These are phyloP conservation scores for Triplophysa bombifrons DNA, from an alignment of 2,797 vertebrate genomes.

Conservation along the genomic window DNA sequence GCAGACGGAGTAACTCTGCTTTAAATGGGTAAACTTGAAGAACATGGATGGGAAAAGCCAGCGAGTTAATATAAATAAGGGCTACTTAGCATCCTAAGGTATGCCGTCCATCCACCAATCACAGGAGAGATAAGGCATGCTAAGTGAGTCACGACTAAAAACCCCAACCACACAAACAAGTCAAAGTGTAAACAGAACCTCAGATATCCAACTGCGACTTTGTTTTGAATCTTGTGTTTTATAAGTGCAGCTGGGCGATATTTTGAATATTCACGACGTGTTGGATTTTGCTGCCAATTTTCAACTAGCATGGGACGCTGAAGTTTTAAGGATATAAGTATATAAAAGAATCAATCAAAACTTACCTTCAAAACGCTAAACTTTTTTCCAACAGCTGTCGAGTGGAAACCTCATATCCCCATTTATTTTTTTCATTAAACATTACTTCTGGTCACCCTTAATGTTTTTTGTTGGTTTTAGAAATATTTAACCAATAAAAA, in stretches of 20 bases:
- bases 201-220: neutral
- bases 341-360: too few species aligned
- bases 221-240: conserved; percentile 4
- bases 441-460: too few species aligned
- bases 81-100: neutral
- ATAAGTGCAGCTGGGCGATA: neutral
- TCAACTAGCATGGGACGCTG: neutral
- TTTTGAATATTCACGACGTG: neutral
- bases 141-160: neutral
- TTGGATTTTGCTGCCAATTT: neutral
- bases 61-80: conserved; percentile 27
- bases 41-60: conserved; percentile 2
- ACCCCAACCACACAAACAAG: neutral
- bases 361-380: too few species aligned
- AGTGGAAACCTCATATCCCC: too few species aligned
- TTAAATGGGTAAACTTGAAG: conserved; percentile 36
- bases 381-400: too few species aligned
- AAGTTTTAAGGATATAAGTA: too few species aligned
- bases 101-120: neutral
- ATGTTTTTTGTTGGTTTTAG: too few species aligned
- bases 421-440: too few species aligned
- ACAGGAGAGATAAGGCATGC: conserved; percentile 1
- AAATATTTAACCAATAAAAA: too few species aligned
- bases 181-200: neutral
- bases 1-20: conserved; percentile 6